Evolutionary conservation across 2,888 invertebrate genomes (phyloP).

Genomic region (Palloptera scutellata): DNA sequence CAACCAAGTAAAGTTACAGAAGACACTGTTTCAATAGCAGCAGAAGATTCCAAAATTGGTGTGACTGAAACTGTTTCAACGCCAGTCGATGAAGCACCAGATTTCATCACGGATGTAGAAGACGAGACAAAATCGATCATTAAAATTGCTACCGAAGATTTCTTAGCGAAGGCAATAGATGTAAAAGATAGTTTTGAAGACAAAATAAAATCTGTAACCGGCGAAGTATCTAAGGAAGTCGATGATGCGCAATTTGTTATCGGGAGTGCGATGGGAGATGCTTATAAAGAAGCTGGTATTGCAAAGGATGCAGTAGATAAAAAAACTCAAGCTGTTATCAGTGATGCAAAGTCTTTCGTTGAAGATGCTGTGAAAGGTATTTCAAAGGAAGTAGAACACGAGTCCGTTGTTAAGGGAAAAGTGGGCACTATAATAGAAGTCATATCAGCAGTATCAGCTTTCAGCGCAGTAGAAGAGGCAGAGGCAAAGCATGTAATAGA

Average conservation of each 20-base stretch:
- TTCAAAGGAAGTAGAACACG: constrained; percentile 27
- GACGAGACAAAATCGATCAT: not conserved
- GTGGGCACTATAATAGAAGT: not conserved
- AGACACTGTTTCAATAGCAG: constrained; percentile 7
- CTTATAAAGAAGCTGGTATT: constrained; percentile 30
- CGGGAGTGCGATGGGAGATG: constrained; percentile 26
- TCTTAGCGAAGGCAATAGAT: too few species aligned
- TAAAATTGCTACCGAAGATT: too few species aligned
- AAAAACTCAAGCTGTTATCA: constrained; percentile 33
- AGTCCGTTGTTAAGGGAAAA: not conserved
- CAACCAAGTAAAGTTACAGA: not conserved
- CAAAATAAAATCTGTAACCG: constrained; percentile 22
- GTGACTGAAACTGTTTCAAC: constrained; percentile 34
- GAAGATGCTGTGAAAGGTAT: constrained; percentile 35
- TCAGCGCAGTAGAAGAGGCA: not conserved
- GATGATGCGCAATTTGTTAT: constrained; percentile 36
- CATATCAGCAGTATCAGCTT: constrained; percentile 1
- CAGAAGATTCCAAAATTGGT: constrained; percentile 29
- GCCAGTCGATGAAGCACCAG: constrained; percentile 35
- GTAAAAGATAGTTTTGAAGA: constrained; percentile 25
- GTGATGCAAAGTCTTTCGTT: constrained; percentile 28
- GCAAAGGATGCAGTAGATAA: constrained; percentile 22
- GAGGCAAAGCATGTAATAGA: not conserved
- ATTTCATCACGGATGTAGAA: not conserved
- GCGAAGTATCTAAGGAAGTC: constrained; percentile 10